Evolutionary conservation across 2,888 invertebrate species (phyloP).

Genomic region (Malthinus seriepunctatus): DNA sequence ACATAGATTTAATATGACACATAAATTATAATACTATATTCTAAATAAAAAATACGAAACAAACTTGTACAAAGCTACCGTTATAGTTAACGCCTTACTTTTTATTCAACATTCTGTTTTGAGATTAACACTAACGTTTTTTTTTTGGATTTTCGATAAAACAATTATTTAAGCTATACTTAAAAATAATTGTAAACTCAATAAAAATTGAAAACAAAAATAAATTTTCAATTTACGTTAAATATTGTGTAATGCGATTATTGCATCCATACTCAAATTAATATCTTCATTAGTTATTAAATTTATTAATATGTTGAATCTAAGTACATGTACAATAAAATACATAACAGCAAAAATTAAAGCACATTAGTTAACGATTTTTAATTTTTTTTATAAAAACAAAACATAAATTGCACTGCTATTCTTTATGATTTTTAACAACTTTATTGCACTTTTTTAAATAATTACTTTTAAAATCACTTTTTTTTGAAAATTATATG

Average conservation of each 20-base stretch:
- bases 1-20: conserved; percentile 30
- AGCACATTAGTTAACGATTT: background rate
- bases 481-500: conserved; percentile 2
- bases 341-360: conserved; percentile 1
- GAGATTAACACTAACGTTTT: conserved; percentile 1
- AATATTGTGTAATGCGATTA: too few relatives aligned
- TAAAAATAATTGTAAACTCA: too few relatives aligned
- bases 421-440: conserved; percentile 8
- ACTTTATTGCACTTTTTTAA: conserved; percentile 24
- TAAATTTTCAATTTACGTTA: too few relatives aligned
- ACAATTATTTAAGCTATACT: conserved; percentile 2
- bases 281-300: conserved; percentile 1
- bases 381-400: background rate
- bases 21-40: conserved; percentile 23
- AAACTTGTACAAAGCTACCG: conserved; percentile 28
- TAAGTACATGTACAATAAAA: conserved; percentile 7
- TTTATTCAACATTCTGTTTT: conserved; percentile 1
- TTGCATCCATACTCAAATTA: too few relatives aligned
- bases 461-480: conserved; percentile 9
- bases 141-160: conserved; percentile 6
- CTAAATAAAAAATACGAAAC: conserved; percentile 21
- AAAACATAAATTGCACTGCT: conserved; percentile 6
- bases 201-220: too few relatives aligned
- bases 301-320: background rate
- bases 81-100: conserved; percentile 23